A percentile compares a stretch with the other conserved stretches of the same genome.
These are phyloP conservation scores for Cygnus atratus DNA, from an alignment of 2,113 vertebrate genomes.

Conservation along the genomic window DNA sequence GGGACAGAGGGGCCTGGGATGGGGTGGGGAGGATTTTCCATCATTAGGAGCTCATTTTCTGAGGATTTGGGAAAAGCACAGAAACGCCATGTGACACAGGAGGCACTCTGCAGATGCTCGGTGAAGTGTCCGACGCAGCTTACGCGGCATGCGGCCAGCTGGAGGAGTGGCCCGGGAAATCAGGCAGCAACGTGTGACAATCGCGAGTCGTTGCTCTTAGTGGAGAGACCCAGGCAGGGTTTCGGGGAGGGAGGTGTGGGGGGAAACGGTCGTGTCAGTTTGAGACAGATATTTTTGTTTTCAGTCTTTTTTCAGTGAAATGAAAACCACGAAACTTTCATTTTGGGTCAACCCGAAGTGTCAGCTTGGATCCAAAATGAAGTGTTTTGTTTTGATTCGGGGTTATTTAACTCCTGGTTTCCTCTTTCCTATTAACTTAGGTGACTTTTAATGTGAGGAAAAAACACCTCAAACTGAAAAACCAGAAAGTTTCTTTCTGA, in stretches of 20 bases:
- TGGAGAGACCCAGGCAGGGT: not conserved
- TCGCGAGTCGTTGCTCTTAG: not conserved
- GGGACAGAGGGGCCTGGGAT: not conserved
- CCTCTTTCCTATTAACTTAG: not conserved
- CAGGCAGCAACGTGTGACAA: not conserved
- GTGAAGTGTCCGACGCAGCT: not conserved
- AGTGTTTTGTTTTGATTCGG: not conserved
- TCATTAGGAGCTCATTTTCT: not conserved
- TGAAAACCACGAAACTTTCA: not conserved
- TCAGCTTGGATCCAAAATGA: not conserved
- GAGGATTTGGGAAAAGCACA: not conserved
- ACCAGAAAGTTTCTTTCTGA: not conserved
- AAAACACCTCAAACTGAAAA: not conserved
- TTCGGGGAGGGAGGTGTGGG: not conserved
- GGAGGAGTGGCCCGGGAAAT: not conserved
- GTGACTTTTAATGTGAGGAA: not conserved
- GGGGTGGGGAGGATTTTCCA: not conserved
- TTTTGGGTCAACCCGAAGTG: not conserved
- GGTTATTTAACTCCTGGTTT: not conserved
- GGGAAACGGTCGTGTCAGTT: fast-evolving
- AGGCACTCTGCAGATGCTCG: not conserved
- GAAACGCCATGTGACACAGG: fast-evolving
- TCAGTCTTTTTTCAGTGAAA: not conserved
- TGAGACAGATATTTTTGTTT: not conserved
- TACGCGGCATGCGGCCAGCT: fast-evolving